phyloP scores from a whole-genome alignment of 2,113 vertebrate species.

The Rostratula benghalensis region DNA sequence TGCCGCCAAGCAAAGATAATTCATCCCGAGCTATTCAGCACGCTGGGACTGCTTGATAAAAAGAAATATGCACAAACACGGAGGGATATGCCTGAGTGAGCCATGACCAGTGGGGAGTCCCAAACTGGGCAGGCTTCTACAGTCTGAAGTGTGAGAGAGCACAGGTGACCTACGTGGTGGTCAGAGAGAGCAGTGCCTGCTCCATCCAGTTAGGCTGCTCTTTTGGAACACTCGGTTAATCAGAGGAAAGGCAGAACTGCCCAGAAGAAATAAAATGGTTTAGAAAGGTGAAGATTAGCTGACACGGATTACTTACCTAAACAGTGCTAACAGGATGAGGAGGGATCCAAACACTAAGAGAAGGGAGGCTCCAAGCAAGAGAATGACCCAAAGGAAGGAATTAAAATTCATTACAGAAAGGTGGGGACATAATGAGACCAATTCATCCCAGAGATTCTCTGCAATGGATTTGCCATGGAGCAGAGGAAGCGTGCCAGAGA shows the following conservation, averaged over 20 bases:
- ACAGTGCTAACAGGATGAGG: not conserved
- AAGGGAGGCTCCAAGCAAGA: not conserved
- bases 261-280: not conserved
- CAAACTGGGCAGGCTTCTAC: not conserved
- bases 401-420: not conserved
- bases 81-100: not conserved
- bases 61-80: not conserved
- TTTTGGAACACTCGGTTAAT: no score
- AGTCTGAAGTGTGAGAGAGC: not conserved
- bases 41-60: not conserved
- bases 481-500: not conserved
- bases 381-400: not conserved
- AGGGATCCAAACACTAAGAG: not conserved
- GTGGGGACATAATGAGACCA: not conserved
- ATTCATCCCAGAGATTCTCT: not conserved
- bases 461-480: not conserved
- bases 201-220: not conserved
- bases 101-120: rapidly evolving
- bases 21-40: not conserved
- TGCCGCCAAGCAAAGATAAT: not conserved
- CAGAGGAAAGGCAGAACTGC: not conserved
- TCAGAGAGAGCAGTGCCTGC: not conserved
- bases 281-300: not conserved
- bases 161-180: not conserved
- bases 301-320: not conserved